Evolutionary conservation across 2,888 invertebrate genomes (phyloP).

Genomic region (Volucella bombylans): DNA sequence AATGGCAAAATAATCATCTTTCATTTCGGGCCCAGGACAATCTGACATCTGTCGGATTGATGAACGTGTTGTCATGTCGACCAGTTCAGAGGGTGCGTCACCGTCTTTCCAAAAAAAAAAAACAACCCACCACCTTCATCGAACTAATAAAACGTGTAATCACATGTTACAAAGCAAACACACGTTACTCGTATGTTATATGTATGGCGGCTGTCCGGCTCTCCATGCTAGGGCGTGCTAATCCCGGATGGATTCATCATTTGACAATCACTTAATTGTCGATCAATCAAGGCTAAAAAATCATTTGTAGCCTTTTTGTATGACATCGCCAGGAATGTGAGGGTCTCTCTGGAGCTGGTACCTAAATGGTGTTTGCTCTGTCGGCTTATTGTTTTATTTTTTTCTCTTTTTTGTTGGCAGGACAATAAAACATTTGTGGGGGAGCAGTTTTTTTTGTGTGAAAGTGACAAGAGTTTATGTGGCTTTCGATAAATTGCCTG

Average conservation of each 20-base stretch:
- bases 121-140: slow-evolving; percentile 49
- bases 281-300: slow-evolving; percentile 76
- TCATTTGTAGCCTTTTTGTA: slow-evolving; percentile 69
- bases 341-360: background rate
- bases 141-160: slow-evolving; percentile 74
- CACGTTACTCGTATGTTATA: slow-evolving; percentile 9
- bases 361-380: slow-evolving; percentile 40
- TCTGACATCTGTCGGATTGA: slow-evolving; percentile 58
- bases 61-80: slow-evolving; percentile 50
- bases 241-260: slow-evolving; percentile 75
- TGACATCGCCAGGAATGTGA: slow-evolving; percentile 44
- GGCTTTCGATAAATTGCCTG: slow-evolving; percentile 59
- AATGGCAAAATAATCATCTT: slow-evolving; percentile 5
- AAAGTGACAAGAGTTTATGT: slow-evolving; percentile 30
- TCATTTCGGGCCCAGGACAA: slow-evolving; percentile 3
- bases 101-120: slow-evolving; percentile 32
- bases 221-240: slow-evolving; percentile 59
- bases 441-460: slow-evolving; percentile 41
- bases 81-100: slow-evolving; percentile 25
- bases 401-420: slow-evolving; percentile 23
- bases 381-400: slow-evolving; percentile 35
- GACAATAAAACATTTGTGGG: slow-evolving; percentile 23
- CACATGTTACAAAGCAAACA: slow-evolving; percentile 71
- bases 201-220: slow-evolving; percentile 18
- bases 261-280: slow-evolving; percentile 77